Base-by-base conservation (phyloP, 2,888 invertebrate genomes). In the Napeogenes inachia region DNA sequence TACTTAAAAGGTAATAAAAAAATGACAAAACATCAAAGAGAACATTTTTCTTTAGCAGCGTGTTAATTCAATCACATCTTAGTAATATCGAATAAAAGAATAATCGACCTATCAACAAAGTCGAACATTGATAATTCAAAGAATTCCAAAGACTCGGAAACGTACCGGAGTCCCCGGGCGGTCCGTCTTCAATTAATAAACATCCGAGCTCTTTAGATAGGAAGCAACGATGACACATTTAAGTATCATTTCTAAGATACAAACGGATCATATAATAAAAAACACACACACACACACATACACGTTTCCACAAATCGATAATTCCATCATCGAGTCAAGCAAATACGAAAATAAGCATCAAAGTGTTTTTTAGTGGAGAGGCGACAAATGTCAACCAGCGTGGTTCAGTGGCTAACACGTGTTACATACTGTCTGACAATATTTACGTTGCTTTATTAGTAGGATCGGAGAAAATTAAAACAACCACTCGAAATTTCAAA, bases 271-370 rank as follows among this genome's bases (percentile, higher is more conserved):
- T 73, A 77, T 73, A 80, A 80, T 80, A 83, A 84, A 84, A 85
- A 82, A 80, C 74, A 80, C 74, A 79, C 82, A 82, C 81, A 80
- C 82, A 85, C 86, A 84, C 86, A 84, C 76, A 82, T 77, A 78
- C 82, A 81, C 78, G 78, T 84, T 88, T 87, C 88, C 82, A 84
- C 84, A 85, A 87, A 89, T 85, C 86, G 81, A 88, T 89, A 89
- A 86, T 85, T 89, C 89, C 75, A 82, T 89, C 89, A 84, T 78
- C 89, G 79, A 79, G 75, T 73, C 77, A 69, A 77, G 83, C 84
- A 81, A 86, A 87, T 84, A 89, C 89, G 84, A 88, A 89, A 89
- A 89, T 89, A 89, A 87, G 84, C 87, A 83, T 89, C 89, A 89
- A 89, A 89, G 89, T 83, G 81, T 88, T 87, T 88, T 88, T 88